Base-by-base conservation (phyloP, 2,113 vertebrate species). In the Sinocyclocheilus maitianheensis region DNA sequence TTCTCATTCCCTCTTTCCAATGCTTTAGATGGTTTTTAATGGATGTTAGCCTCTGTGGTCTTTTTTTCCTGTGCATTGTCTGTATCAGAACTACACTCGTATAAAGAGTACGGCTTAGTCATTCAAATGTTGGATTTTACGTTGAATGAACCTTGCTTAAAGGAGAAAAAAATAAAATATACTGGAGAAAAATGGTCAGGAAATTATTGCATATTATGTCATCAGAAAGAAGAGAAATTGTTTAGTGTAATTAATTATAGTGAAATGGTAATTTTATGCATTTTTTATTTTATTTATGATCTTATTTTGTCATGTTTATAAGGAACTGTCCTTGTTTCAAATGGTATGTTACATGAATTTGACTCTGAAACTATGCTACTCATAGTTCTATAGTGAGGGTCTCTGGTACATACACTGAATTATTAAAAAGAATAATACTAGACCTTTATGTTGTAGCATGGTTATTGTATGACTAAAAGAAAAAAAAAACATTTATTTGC, bases 391-490 rank as follows among this genome's bases (percentile, higher is more conserved):
- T 95, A 94, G 95, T 95, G 93, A 93, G 92, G 94, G 92, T 93
- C 90, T 94, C 92, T 92, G 95, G 93, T 95, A 95, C 94, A 95
- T 95, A 94, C 92, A 94, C 90, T 91, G 90, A 91, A 87, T 91
- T 92, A 94, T 94, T 91, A 84, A 84, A 83, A 93, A 93, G 89
- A 93, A 93, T 93, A 93, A 92, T 93, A 88, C 86, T 93, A 93
- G 91, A 93, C 86, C 88, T 95, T 96, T 95, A 80, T 95, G 96
- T 97, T 96, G 93, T 95, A 96, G 96, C 96, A 96, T 97, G 97
- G 95, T 95, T 93, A 95, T 92, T 93, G 92, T 97, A 92, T 95
- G 96, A 98, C 95, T 92, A 87, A 95, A 96, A 95, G 95, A 93
- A 96, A 87, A 90, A 90, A 95, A 87, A 90, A 95, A 96, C 95